Conservation (phyloP, 2,888 invertebrate species). For the Scaptomyza parva region DNA sequence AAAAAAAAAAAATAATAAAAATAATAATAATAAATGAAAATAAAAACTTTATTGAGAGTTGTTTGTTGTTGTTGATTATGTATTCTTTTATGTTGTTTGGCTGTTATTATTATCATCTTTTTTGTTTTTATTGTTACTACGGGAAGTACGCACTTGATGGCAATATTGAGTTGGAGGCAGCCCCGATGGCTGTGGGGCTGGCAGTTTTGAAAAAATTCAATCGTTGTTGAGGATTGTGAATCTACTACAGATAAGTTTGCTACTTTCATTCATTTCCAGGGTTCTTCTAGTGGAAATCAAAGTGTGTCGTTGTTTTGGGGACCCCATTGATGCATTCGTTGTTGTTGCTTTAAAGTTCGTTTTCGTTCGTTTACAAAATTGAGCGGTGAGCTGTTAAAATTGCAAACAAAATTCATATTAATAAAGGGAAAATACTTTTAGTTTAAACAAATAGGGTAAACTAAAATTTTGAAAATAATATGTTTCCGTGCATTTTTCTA, state of each 20-base stretch:
- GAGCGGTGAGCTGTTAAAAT: conserved; percentile 74
- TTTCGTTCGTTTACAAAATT: conserved; percentile 78
- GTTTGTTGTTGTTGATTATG: conserved; percentile 44
- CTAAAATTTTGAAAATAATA: conserved; percentile 2
- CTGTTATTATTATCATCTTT: conserved; percentile 20
- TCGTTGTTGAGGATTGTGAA: conserved; percentile 71
- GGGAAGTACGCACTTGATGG: conserved; percentile 69
- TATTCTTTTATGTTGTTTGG: conserved; percentile 13
- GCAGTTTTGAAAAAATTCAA: conserved; percentile 79
- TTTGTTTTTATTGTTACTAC: conserved; percentile 50
- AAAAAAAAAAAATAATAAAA: too few species aligned
- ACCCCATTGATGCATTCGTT: conserved; percentile 74
- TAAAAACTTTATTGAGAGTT: conserved; percentile 57
- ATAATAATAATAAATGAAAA: conserved; percentile 40
- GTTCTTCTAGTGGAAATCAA: conserved; percentile 43
- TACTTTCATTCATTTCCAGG: conserved; percentile 51
- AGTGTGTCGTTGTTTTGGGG: conserved; percentile 56
- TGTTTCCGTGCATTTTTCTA: conserved; percentile 55
- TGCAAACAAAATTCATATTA: conserved; percentile 2
- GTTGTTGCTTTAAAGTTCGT: conserved; percentile 58
- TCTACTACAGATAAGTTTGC: conserved; percentile 57
- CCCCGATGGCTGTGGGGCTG: conserved; percentile 29
- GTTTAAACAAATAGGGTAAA: conserved; percentile 20
- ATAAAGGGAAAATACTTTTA: neutral
- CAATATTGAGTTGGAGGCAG: conserved; percentile 49